Evolutionary conservation across 2,113 vertebrate species (phyloP), one percentile per base, ranked within the genome.

Genomic region (Oxyura jamaicensis): DNA sequence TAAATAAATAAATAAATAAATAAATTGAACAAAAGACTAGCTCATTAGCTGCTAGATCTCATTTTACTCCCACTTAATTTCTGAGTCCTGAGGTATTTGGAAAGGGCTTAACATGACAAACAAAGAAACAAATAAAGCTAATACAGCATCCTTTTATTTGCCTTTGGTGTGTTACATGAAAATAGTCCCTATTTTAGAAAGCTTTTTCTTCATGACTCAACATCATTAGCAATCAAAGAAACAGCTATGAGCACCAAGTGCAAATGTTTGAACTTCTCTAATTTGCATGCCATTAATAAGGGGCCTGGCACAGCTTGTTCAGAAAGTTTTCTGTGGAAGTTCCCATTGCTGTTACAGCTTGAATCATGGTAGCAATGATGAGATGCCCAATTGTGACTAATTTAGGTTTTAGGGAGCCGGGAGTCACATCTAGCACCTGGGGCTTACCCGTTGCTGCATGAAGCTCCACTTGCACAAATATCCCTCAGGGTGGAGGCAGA

Each of bases 151-250:
- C 56, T 91, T 94, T 94, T 28, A 95, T 93, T 96, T 88, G 69
- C 74, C 83, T 96, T 96, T 96, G 74, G 74, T 82, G 58, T 73
- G 74, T 58, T 33, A 92, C 86, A 93, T 92, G 41, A 92, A 95
- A 96, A 95, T 79, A 88, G 29, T 56, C 90, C 90, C 66, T 67
- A 86, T 73, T 91, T 92, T 69, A 92, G 86, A 84, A 79, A 84
- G 86, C 21, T 69, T 91, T 90, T 84, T 81, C 86, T 95, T 87
- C 29, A 0, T 93, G 90, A 94, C 82, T 88, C 88, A 94, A 93
- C 86, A 93, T 91, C 86, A 85, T 95, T 96, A 96, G 74, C 86
- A 94, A 95, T 92, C 92, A 96, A 93, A 95, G 92, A 72, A 93
- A 83, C 79, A 83, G 71, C 90, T 93, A 86, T 33, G 23, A 86